These are phyloP conservation scores for Sula dactylatra DNA, from an alignment of 2,113 vertebrate genomes.

Conservation along the genomic window DNA sequence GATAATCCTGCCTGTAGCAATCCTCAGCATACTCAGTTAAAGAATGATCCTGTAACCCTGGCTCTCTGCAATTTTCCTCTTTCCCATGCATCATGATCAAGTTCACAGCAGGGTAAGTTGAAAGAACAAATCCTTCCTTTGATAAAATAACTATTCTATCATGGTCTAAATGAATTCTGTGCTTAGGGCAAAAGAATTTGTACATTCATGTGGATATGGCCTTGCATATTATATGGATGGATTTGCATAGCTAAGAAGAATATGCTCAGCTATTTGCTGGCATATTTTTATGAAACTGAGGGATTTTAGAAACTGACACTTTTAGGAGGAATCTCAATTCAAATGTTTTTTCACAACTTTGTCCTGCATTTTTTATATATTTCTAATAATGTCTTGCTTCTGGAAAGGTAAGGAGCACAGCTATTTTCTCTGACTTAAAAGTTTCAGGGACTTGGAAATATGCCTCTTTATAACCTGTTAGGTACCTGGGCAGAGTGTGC, in stretches of 20 bases:
- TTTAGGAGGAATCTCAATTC: not conserved
- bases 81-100: not conserved
- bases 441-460: not conserved
- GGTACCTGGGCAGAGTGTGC: slow-evolving; percentile 87
- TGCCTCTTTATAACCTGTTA: not conserved
- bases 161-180: not conserved
- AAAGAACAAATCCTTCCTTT: not conserved
- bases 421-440: not conserved
- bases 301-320: not conserved
- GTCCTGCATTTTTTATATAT: not conserved
- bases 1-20: not conserved
- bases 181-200: not conserved
- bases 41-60: not conserved
- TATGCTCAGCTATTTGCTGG: not conserved
- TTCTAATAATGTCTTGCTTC: not conserved
- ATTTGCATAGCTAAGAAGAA: not conserved
- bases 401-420: not conserved
- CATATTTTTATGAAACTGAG: not conserved
- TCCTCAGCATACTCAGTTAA: not conserved
- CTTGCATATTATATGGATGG: not conserved
- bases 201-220: not conserved
- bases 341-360: not conserved
- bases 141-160: not conserved
- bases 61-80: not conserved
- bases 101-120: not conserved